Conservation (phyloP, 2,113 vertebrate species). For the Oplegnathus fasciatus region DNA sequence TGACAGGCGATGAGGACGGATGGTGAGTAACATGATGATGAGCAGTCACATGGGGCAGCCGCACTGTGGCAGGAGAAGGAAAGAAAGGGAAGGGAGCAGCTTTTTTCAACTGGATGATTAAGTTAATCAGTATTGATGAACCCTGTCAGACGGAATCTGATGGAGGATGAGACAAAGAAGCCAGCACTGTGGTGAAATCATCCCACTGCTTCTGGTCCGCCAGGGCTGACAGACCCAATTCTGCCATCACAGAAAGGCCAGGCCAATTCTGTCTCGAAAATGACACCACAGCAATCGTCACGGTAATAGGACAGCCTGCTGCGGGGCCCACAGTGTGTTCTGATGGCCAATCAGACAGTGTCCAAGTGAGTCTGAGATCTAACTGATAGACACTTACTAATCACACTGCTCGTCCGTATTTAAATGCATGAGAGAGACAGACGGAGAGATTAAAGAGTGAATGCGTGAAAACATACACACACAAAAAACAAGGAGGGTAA, state of each 20-base stretch:
- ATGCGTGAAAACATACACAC: constrained; percentile 1
- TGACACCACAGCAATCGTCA: constrained; percentile 28
- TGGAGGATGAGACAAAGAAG: constrained; percentile 47
- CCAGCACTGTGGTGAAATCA: constrained; percentile 27
- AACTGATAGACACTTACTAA: constrained; percentile 58
- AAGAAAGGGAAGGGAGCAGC: constrained; percentile 11
- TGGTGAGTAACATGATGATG: constrained; percentile 38
- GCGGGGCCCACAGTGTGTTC: constrained; percentile 15
- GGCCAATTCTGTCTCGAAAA: constrained; percentile 39
- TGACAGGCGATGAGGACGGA: constrained; percentile 69
- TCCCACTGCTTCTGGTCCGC: neutral
- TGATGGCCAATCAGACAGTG: constrained; percentile 56
- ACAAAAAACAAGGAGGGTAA: neutral
- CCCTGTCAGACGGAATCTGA: constrained; percentile 61
- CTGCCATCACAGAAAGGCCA: constrained; percentile 30
- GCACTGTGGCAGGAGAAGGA: constrained; percentile 13
- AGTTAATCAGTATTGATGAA: constrained; percentile 75
- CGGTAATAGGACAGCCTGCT: constrained; percentile 34
- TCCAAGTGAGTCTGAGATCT: constrained; percentile 45
- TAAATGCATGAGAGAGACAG: constrained; percentile 10
- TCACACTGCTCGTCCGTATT: constrained; percentile 45
- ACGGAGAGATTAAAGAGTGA: neutral
- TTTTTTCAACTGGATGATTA: constrained; percentile 60
- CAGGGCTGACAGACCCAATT: constrained; percentile 32
- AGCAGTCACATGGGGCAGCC: constrained; percentile 23